Evolutionary conservation across 2,113 vertebrate species (phyloP).

Genomic region (Colius striatus): DNA sequence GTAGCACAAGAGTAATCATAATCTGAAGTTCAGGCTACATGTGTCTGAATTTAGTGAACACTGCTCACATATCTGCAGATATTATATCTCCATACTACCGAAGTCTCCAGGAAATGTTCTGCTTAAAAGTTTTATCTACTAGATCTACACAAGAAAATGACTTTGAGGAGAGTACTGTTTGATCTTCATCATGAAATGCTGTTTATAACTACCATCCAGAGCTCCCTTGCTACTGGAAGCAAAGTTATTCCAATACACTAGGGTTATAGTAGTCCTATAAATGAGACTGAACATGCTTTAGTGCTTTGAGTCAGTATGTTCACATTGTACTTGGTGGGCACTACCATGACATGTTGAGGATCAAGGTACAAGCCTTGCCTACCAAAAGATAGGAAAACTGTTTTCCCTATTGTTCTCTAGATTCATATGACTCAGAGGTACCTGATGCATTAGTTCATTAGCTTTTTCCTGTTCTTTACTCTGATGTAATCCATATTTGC

Average conservation of each 20-base stretch:
- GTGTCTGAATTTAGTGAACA: background rate
- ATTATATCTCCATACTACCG: background rate
- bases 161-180: background rate
- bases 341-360: fast-evolving
- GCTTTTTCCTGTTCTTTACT: background rate
- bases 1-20: background rate
- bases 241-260: background rate
- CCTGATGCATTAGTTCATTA: background rate
- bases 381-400: background rate
- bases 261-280: background rate
- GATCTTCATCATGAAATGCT: background rate
- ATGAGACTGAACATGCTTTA: background rate
- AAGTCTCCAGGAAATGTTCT: background rate
- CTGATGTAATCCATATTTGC: background rate
- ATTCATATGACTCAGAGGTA: background rate
- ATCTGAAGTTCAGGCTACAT: background rate
- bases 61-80: background rate
- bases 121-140: background rate
- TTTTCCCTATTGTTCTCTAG: background rate
- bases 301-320: background rate
- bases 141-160: background rate
- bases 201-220: background rate
- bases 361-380: background rate
- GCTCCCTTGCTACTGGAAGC: background rate
- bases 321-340: background rate